phyloP scores from a whole-genome alignment of 2,888 invertebrate species.

The Calameuta idolon region DNA sequence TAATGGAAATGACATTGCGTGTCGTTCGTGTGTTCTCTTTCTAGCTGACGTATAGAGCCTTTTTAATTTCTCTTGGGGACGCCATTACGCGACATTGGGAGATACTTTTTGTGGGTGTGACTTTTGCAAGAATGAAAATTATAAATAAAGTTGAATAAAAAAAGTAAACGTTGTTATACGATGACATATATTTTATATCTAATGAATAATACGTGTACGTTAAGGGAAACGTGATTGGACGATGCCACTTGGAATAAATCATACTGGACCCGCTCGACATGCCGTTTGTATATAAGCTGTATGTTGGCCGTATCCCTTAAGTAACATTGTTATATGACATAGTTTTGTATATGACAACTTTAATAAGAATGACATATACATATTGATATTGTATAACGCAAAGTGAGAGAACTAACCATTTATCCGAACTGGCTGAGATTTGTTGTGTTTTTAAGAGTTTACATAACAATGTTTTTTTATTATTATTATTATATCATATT shows the following conservation, averaged over 20 bases:
- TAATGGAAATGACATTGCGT: neutral
- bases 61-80: neutral
- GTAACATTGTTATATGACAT: slow-evolving; percentile 48
- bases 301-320: slow-evolving; percentile 48
- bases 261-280: slow-evolving; percentile 30
- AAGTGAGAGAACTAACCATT: slow-evolving; percentile 55
- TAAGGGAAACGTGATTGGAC: slow-evolving; percentile 14
- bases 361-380: slow-evolving; percentile 21
- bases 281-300: slow-evolving; percentile 44
- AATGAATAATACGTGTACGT: neutral
- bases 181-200: slow-evolving; percentile 19
- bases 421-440: slow-evolving; percentile 61
- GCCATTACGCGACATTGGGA: neutral
- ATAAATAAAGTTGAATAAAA: neutral
- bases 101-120: neutral
- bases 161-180: slow-evolving; percentile 2
- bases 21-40: neutral
- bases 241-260: slow-evolving; percentile 39
- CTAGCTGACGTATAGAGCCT: neutral
- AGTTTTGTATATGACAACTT: slow-evolving; percentile 51
- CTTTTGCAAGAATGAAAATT: neutral
- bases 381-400: slow-evolving; percentile 16
- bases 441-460: slow-evolving; percentile 66
- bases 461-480: slow-evolving; percentile 59
- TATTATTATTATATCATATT: slow-evolving; percentile 50